phyloP scores from a whole-genome alignment of 2,113 vertebrate species.

The Microcebus murinus region DNA sequence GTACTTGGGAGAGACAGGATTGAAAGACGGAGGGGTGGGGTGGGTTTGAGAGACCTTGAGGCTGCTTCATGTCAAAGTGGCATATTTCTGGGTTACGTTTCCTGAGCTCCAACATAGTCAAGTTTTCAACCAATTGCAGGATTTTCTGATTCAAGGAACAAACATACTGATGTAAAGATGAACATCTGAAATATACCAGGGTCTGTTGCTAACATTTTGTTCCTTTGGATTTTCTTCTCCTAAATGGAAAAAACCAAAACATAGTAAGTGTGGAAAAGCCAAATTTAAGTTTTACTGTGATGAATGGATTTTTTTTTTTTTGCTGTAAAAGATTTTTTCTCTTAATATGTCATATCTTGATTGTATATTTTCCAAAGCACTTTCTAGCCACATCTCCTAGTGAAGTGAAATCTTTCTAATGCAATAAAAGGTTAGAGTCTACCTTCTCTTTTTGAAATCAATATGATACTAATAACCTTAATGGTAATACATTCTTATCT shows the following conservation, averaged over 20 bases:
- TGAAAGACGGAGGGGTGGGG: background rate
- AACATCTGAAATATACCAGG: background rate
- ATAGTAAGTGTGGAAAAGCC: background rate
- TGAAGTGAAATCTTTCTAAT: slow-evolving; percentile 49
- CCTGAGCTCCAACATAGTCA: background rate
- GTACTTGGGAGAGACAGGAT: background rate
- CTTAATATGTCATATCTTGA: slow-evolving; percentile 61
- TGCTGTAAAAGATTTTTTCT: background rate
- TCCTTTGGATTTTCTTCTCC: slow-evolving; percentile 21
- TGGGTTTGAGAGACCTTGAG: background rate
- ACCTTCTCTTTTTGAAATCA: slow-evolving; percentile 59
- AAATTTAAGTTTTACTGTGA: background rate
- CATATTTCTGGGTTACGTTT: background rate
- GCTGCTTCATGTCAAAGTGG: background rate
- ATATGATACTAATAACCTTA: slow-evolving; percentile 66
- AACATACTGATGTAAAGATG: background rate
- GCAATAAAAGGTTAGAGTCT: slow-evolving; percentile 63
- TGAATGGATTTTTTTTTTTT: background rate
- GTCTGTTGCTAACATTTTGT: background rate
- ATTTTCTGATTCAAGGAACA: slow-evolving; percentile 51
- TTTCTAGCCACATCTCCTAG: slow-evolving; percentile 1
- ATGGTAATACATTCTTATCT: slow-evolving; percentile 53
- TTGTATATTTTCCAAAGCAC: slow-evolving; percentile 55
- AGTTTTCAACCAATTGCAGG: slow-evolving; percentile 17
- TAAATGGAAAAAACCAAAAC: background rate